Base-by-base conservation (phyloP, 2,113 vertebrate genomes). In the Geococcyx californianus region DNA sequence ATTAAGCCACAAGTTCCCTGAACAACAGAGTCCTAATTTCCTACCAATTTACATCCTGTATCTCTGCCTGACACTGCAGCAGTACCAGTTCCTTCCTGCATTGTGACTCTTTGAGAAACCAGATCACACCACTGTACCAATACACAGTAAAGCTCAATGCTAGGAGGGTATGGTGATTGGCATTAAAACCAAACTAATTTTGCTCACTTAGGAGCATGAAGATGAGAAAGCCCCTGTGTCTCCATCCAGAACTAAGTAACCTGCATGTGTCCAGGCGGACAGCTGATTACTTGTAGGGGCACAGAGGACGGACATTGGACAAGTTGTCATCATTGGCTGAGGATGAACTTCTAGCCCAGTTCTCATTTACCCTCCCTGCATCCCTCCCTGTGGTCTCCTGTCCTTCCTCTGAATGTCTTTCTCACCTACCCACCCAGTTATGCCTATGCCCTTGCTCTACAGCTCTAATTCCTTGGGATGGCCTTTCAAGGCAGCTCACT, bases 201-300 rank as follows among this genome's bases (percentile, higher is more conserved):
- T 76, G 15, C 47, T 84, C 82, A 29, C 34, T 79, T 20, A 11
- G 20, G 49, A 67, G 13, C 38, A 75, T 47, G 21, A 68, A 38
- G 56, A 45, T 4, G 2, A 4, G 7, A 0, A 0, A 33, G 60
- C 16, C 56, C 5, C 13, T 38, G 25, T 24, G 47, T 42, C 51
- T 33, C 56, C 38, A 59, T 36, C 31, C 66, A 87, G 45, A 42
- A 47, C 47, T 24, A 25, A 86, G 58, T n/a, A n/a, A n/a, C n/a
- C n/a, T n/a, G 76, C 29, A 86, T 4, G 9, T 23, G 24, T 42
- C 15, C 56, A 76, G 44, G 34, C 2, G 1, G 49, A 7, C 47
- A 55, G 25, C 69, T 0, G 0, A 42, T 34, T 67, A 52, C 5
- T 1, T 44, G 31, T 68, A 84, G n/a, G 0, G 0, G 40, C 45